Base-by-base conservation (phyloP, 2,888 invertebrate genomes). In the Scaptodrosophila latifasciaeformis region DNA sequence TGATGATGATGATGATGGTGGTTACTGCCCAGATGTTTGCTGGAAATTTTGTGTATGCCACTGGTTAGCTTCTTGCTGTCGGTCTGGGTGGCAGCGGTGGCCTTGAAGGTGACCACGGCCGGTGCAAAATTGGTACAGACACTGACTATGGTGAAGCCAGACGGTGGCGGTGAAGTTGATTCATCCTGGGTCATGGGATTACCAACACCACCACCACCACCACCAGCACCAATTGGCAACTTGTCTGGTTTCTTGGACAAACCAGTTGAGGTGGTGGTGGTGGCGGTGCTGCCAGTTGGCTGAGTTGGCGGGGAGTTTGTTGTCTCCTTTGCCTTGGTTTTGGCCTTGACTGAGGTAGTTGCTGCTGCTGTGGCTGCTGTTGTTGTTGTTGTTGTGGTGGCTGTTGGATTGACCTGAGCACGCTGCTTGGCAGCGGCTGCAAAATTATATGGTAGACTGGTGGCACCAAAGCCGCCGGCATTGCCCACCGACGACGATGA, bases 21-120 rank as follows among this genome's bases (percentile, higher is more conserved):
- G 13, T 62, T 9, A 27, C 43, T 13, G 42, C 15, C 24, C 18
- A 30, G 29, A 9, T 39, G 0, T 35, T 15, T 47, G 53, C 15
- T 21, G 21, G 30, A 6, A 15, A 27, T 10, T 40, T 58, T 45
- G 30, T 52, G 7, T 24, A 34, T 18, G 40, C 21, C 31, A 5
- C 30, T 29, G 17, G 24, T 21, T 6, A 56, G 44, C 56, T 65
- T 75, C 29, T 72, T 72, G 5, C 50, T 51, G 9, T 72, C 72
- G 2, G 72, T 72, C 39, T 72, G 72, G 4, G 72, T 72, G 12
- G 72, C 72, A 2, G 79, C 62, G 3, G 72, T 79, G 3, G 70
- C 44, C 35, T 72, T 72, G 10, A 46, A 43, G 2, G 61, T 56
- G 0, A 45, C 39, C 45, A 29, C 47, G 29, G 18, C 21, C 24